A percentile compares a stretch with the other conserved stretches of the same genome.
Evolutionary conservation across 2,797 vertebrate species (phyloP).

Genomic region (Peromyscus aztecus): DNA sequence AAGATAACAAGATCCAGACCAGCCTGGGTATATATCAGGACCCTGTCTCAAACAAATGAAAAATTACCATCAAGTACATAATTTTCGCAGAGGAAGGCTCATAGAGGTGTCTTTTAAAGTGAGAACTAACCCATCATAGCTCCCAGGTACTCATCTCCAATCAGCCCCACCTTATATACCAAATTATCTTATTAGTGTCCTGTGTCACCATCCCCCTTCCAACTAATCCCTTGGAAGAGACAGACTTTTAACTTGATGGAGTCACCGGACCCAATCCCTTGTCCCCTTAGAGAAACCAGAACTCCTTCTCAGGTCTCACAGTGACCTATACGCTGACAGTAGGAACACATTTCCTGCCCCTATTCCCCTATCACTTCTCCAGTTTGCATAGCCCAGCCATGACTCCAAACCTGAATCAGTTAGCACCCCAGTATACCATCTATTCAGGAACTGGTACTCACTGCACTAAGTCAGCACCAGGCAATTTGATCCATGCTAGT

Average conservation of each 20-base stretch:
- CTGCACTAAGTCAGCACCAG: neutral
- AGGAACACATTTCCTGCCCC: neutral
- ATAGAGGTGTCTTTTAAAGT: neutral
- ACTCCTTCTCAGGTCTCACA: neutral
- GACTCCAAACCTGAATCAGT: neutral
- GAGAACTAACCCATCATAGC: neutral
- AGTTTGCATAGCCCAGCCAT: neutral
- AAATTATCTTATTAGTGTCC: neutral
- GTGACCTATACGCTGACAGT: rapidly evolving
- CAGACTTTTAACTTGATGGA: neutral
- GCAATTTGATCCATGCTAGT: neutral
- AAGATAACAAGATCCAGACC: neutral
- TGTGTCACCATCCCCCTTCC: neutral
- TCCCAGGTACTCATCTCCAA: neutral
- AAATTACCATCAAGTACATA: no score
- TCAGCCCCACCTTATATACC: no score
- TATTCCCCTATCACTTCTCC: neutral
- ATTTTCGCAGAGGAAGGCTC: neutral
- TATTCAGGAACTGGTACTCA: neutral
- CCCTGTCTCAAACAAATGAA: neutral
- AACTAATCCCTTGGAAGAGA: neutral
- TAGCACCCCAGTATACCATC: neutral
- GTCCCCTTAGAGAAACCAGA: neutral
- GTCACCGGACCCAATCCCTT: rapidly evolving
- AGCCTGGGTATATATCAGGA: neutral